Evolutionary conservation across 2,888 invertebrate genomes (phyloP).

Genomic region (Drosophila incognita): DNA sequence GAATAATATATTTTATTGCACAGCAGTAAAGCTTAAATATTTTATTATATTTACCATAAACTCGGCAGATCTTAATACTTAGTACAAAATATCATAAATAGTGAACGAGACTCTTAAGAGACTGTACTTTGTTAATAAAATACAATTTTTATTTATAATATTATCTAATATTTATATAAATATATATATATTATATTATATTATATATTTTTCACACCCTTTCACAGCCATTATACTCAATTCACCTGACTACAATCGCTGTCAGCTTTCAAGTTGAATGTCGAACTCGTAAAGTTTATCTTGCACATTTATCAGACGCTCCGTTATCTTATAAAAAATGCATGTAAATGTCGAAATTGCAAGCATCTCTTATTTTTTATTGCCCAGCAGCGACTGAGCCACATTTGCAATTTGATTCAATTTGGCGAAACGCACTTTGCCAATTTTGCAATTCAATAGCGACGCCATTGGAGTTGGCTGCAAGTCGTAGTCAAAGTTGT

Average conservation of each 20-base stretch:
- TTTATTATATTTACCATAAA: neutral
- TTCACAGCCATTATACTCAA: constrained; percentile 1
- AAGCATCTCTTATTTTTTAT: constrained; percentile 61
- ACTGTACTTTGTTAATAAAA: neutral
- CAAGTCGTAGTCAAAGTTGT: constrained; percentile 17
- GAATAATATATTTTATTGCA: neutral
- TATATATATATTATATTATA: neutral
- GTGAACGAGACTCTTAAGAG: neutral
- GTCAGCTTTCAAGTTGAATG: constrained; percentile 71
- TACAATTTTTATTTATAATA: neutral
- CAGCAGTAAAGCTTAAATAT: neutral
- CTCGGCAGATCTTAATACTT: neutral
- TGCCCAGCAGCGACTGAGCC: constrained; percentile 36
- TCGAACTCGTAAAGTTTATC: constrained; percentile 22
- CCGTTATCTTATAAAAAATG: constrained; percentile 31
- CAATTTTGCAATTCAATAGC: constrained; percentile 42
- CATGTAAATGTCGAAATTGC: constrained; percentile 64
- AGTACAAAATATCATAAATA: neutral
- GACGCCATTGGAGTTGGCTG: constrained; percentile 46
- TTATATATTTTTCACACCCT: constrained; percentile 32
- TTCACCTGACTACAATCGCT: constrained; percentile 22
- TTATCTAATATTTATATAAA: too few species aligned
- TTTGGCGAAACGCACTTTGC: constrained; percentile 59
- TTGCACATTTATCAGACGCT: constrained; percentile 69
- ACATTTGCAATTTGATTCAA: constrained; percentile 37